Percentiles rank a stretch among this genome's conserved stretches.
These are phyloP conservation scores for Halisarca cf. caerulea DNA, from an alignment of 37 sponge, comb jelly and placozoan genomes.

Conservation along the genomic window DNA sequence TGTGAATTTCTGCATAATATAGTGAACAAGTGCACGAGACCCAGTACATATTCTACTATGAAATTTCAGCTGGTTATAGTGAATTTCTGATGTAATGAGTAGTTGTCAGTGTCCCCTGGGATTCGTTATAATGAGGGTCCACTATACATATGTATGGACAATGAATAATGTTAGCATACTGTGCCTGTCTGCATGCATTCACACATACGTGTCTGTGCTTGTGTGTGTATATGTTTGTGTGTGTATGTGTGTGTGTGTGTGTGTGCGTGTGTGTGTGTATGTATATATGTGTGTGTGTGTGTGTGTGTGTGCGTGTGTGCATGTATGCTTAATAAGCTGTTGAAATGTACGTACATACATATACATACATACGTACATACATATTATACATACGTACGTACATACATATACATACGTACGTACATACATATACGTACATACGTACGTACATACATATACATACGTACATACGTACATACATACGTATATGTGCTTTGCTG, in stretches of 20 bases:
- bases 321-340: no score
- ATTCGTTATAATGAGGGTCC: no score
- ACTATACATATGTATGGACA: no score
- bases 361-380: neutral
- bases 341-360: neutral
- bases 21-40: no score
- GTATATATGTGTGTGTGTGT: neutral
- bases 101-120: no score
- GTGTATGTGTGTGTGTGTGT: neutral
- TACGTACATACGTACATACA: no score
- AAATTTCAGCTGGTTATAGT: no score
- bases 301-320: neutral
- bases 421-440: neutral
- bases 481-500: no score
- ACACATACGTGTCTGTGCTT: neutral
- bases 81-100: no score
- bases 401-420: neutral
- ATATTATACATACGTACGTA: neutral
- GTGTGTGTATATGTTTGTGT: conserved; percentile 13
- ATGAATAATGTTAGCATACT: no score
- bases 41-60: no score
- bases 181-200: neutral
- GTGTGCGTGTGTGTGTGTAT: conserved; percentile 6
- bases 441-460: neutral
- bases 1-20: no score